Evolutionary conservation across 2,113 vertebrate genomes (phyloP).

Genomic region (Trematomus loennbergii): DNA sequence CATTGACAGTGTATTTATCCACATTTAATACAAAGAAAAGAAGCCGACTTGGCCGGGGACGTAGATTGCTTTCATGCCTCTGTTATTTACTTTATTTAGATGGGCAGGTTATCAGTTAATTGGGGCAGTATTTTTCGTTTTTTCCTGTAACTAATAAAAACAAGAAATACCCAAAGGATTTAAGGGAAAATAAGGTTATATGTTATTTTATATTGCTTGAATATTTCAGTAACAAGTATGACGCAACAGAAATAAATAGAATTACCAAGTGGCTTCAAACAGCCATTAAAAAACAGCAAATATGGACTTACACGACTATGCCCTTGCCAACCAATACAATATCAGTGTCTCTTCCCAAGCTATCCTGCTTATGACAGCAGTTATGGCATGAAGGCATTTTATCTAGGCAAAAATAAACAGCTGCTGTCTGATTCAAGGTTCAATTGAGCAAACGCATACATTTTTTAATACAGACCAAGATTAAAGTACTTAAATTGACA

Average conservation of each 20-base stretch:
- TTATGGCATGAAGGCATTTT: background rate
- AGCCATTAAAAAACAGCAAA: background rate
- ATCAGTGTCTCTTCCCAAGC: background rate
- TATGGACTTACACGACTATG: background rate
- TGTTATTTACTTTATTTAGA: constrained; percentile 31
- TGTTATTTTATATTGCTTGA: background rate
- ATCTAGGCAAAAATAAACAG: background rate
- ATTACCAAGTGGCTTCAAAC: constrained; percentile 1
- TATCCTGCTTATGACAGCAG: background rate
- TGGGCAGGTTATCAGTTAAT: constrained; percentile 3
- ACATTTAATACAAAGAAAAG: background rate
- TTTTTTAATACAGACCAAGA: background rate
- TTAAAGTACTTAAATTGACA: background rate
- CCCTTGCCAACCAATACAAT: background rate
- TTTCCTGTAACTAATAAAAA: constrained; percentile 13
- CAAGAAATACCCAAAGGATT: constrained; percentile 3
- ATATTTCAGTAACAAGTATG: background rate
- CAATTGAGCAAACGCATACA: background rate
- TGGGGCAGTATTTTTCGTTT: background rate
- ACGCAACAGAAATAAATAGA: background rate
- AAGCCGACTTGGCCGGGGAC: background rate
- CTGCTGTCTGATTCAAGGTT: background rate
- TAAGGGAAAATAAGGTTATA: background rate
- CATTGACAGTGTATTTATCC: constrained; percentile 22
- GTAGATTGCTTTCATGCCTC: constrained; percentile 8